phyloP scores from a whole-genome alignment of 2,113 vertebrate genomes.

The Oryzias celebensis region DNA sequence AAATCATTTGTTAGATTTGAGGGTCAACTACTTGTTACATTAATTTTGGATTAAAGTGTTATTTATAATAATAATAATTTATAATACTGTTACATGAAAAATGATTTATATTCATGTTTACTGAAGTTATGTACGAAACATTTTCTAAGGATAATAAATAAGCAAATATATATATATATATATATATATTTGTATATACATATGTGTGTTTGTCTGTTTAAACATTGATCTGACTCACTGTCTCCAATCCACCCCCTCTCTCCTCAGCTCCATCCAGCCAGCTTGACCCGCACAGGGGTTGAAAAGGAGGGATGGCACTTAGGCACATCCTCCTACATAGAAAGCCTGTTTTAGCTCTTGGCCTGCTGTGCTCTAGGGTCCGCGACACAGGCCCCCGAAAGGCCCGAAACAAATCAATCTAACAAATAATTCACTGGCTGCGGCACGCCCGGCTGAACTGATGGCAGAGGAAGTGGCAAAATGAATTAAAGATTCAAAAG shows the following conservation, averaged over 20 bases:
- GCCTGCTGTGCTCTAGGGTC: constrained; percentile 45
- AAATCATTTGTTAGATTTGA: too few relatives aligned
- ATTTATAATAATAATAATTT: too few relatives aligned
- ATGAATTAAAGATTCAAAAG: constrained; percentile 90
- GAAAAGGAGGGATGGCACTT: constrained; percentile 63
- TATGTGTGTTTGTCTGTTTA: not conserved
- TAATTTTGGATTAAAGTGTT: too few relatives aligned
- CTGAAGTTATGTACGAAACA: too few relatives aligned
- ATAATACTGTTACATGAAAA: too few relatives aligned
- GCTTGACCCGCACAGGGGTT: constrained; percentile 45
- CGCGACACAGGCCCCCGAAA: constrained; percentile 52
- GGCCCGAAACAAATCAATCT: constrained; percentile 79
- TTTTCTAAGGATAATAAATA: too few relatives aligned
- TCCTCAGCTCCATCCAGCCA: constrained; percentile 14
- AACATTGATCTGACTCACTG: constrained; percentile 32
- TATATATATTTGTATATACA: not conserved
- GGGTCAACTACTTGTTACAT: too few relatives aligned
- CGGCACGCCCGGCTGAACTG: constrained; percentile 83
- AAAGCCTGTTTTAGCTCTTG: constrained; percentile 76
- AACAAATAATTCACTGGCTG: constrained; percentile 88
- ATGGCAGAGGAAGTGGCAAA: constrained; percentile 88
- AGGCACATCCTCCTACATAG: constrained; percentile 63
- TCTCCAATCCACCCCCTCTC: not conserved
- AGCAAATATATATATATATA: too few relatives aligned
- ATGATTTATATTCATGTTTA: too few relatives aligned